Evolutionary conservation across 2,797 vertebrate genomes (phyloP).

Genomic region (Chrysocyon brachyurus): DNA sequence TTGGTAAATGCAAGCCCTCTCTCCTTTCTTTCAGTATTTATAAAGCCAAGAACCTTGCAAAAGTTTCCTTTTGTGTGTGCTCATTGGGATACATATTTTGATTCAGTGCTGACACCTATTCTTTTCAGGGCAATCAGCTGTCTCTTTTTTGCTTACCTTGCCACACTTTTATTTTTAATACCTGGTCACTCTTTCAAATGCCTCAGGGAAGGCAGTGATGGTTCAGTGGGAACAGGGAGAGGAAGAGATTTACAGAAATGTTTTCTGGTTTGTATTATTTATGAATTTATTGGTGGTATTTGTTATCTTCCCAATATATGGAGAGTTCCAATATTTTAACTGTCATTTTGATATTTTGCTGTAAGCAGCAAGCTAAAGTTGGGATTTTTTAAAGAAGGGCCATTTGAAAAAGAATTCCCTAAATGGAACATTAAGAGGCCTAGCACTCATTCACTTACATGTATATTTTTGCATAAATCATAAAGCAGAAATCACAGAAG

Average conservation of each 20-base stretch:
- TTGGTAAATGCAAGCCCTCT: not conserved
- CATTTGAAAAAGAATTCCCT: slow-evolving; percentile 1
- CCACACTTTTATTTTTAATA: slow-evolving; percentile 70
- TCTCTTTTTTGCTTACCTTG: slow-evolving; percentile 74
- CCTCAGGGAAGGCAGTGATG: slow-evolving; percentile 57
- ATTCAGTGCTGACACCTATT: slow-evolving; percentile 65
- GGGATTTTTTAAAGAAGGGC: not conserved
- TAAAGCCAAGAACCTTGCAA: not conserved
- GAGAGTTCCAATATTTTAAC: slow-evolving; percentile 53
- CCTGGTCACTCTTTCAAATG: slow-evolving; percentile 63
- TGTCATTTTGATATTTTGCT: slow-evolving; percentile 56
- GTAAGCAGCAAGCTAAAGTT: slow-evolving; percentile 35
- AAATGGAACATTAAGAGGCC: slow-evolving; percentile 6
- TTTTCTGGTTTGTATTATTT: slow-evolving; percentile 68
- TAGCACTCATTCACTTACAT: not conserved
- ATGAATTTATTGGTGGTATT: slow-evolving; percentile 53
- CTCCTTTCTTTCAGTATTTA: not conserved
- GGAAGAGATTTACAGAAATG: slow-evolving; percentile 54
- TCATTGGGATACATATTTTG: slow-evolving; percentile 61
- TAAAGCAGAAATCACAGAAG: slow-evolving; percentile 1
- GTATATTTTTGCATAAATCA: not conserved
- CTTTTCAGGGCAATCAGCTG: slow-evolving; percentile 27
- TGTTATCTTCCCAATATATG: slow-evolving; percentile 55
- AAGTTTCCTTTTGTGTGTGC: slow-evolving; percentile 46
- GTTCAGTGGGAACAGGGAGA: slow-evolving; percentile 8